Evolutionary conservation across 2,888 invertebrate species (phyloP), one percentile per base, ranked within the genome.

Genomic region (Camptogramma bilineatum): DNA sequence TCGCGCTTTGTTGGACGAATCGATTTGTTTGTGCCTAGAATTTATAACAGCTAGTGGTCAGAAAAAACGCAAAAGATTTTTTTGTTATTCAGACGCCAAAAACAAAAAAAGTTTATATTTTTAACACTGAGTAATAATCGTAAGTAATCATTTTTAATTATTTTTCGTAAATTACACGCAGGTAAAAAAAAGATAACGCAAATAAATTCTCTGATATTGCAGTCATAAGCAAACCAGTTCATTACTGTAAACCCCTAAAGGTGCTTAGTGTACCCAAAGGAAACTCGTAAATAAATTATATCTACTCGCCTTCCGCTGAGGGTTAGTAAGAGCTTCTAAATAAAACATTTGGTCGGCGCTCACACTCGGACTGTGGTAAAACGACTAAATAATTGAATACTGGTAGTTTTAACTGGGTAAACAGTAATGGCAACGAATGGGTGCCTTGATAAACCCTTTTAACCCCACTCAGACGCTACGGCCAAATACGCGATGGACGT

Each of bases 261-360:
- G 46, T 31, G 52, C 46, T 62, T 52, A 57, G 51, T 57, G 47
- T 28, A n/a, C 24, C 17, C 19, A 61, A 24, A 57, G 52, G 56
- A 57, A 42, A 28, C 47, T 34, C 34, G 24, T 57, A 57, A 62
- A 62, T 62, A 52, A 48, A 48, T 57, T 42, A 57, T 47, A 34
- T 48, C 39, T 16, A 52, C 53, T 42, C 24, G 13, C 34, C 44
- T 53, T 52, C 39, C 42, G 17, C 8, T n/a, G 28, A 48, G 48
- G 53, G 62, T 53, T 9, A 53, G 65, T 58, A 47, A 57, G 54
- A 52, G 50, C 47, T 18, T 39, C 17, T 65, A 48, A 65, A 65
- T 65, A 65, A 61, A 56, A 57, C 19, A 61, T 64, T 55, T 16
- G 48, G 39, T 5, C 1, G 55, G 44, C 42, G 44, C 51, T 21